Percentiles rank a stretch among this genome's conserved stretches.
phyloP scores from a whole-genome alignment of 2,113 vertebrate genomes.

The Nycticorax nycticorax region DNA sequence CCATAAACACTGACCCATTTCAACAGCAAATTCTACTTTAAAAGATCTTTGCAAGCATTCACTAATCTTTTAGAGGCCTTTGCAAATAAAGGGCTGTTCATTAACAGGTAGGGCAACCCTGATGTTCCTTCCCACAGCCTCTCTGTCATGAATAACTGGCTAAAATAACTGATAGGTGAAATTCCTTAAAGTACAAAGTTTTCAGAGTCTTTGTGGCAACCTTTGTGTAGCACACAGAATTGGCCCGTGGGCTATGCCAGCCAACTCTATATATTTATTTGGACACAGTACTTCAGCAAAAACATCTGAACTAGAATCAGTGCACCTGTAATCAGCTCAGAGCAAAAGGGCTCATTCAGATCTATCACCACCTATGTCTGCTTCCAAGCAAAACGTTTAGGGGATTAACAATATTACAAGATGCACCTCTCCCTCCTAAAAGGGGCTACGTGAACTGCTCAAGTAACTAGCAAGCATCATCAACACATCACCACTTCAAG shows the following conservation, averaged over 20 bases:
- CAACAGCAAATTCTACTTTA: neutral
- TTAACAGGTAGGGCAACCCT: neutral
- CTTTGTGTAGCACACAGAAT: neutral
- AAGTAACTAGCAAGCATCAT: neutral
- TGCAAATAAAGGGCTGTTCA: neutral
- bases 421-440: neutral
- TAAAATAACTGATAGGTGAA: neutral
- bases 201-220: neutral
- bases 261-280: neutral
- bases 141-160: neutral
- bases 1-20: neutral
- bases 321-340: neutral
- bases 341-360: neutral
- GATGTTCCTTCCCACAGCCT: neutral
- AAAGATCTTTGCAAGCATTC: neutral
- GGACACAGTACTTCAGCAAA: neutral
- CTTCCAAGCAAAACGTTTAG: neutral
- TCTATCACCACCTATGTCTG: neutral
- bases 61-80: neutral
- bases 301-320: neutral
- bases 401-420: neutral
- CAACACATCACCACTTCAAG: neutral
- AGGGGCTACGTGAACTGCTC: neutral
- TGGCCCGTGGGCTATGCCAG: neutral
- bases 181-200: neutral